These are phyloP conservation scores for Agonum fuliginosum DNA, from an alignment of 2,888 invertebrate species.

Conservation along the genomic window DNA sequence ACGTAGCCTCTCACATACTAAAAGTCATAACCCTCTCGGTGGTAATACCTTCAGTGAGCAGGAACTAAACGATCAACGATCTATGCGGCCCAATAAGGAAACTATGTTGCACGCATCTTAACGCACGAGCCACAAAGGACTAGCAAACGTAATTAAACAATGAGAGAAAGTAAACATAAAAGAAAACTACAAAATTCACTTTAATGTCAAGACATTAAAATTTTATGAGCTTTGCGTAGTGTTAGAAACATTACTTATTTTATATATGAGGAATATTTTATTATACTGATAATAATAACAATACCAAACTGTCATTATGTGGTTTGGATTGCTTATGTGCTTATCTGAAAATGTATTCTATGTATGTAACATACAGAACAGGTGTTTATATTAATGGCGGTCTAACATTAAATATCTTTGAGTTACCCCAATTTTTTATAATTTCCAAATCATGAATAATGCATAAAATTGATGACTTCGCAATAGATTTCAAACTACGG, in stretches of 20 bases:
- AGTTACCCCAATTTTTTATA: no score
- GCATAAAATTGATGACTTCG: no score
- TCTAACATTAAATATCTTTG: no score
- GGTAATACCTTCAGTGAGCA: constrained; percentile 7
- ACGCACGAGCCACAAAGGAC: constrained; percentile 21
- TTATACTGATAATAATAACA: neutral
- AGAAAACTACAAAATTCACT: constrained; percentile 27
- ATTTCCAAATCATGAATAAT: no score
- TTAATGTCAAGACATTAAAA: constrained; percentile 28
- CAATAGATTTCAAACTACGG: no score
- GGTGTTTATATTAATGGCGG: no score
- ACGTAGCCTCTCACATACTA: no score
- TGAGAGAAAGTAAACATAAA: constrained; percentile 46
- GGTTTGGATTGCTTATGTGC: no score
- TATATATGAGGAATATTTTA: neutral
- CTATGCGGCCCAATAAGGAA: constrained; percentile 42
- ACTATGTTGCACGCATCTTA: constrained; percentile 44
- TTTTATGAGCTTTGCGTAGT: neutral
- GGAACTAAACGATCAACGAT: constrained; percentile 29
- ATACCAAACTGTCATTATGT: no score
- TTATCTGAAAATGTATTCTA: no score
- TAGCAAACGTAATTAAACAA: constrained; percentile 37
- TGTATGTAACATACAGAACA: no score
- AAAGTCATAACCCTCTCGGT: no score
- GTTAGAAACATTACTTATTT: neutral